Conservation (phyloP, 1,140 invertebrate genomes). For the Brachionus plicatilis region DNA sequence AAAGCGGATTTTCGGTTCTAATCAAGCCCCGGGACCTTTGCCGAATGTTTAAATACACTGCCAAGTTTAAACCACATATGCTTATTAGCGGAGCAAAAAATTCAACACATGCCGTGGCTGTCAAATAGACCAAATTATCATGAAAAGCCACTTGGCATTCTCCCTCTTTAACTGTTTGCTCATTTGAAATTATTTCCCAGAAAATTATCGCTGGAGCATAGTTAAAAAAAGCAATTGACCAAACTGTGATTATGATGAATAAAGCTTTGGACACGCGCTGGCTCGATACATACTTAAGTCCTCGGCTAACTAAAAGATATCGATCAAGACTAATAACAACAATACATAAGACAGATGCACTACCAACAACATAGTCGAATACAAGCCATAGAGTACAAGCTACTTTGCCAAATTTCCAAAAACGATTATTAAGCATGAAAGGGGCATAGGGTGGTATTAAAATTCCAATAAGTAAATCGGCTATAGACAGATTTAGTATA, state of each 20-base stretch:
- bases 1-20: neutral
- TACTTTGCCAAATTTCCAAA: slow-evolving; percentile 37
- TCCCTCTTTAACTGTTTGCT: slow-evolving; percentile 41
- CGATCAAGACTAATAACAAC: slow-evolving; percentile 42
- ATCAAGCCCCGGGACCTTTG: slow-evolving; percentile 41
- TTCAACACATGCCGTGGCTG: slow-evolving; percentile 43
- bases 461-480: slow-evolving; percentile 46
- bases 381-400: slow-evolving; percentile 41
- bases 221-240: slow-evolving; percentile 43
- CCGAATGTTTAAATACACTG: slow-evolving; percentile 44
- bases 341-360: slow-evolving; percentile 42
- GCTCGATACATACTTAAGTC: slow-evolving; percentile 31
- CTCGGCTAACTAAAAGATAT: slow-evolving; percentile 38
- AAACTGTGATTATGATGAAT: slow-evolving; percentile 42
- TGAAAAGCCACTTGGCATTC: slow-evolving; percentile 45
- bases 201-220: slow-evolving; percentile 44
- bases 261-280: slow-evolving; percentile 16
- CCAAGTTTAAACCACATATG: slow-evolving; percentile 42
- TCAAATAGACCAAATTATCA: slow-evolving; percentile 42
- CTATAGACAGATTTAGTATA: slow-evolving; percentile 47
- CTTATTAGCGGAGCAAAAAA: slow-evolving; percentile 45
- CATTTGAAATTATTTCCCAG: slow-evolving; percentile 43
- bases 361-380: slow-evolving; percentile 42
- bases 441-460: slow-evolving; percentile 41
- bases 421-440: slow-evolving; percentile 22